These are phyloP conservation scores for Acanthisitta chloris DNA, from an alignment of 2,113 vertebrate species.

Conservation along the genomic window DNA sequence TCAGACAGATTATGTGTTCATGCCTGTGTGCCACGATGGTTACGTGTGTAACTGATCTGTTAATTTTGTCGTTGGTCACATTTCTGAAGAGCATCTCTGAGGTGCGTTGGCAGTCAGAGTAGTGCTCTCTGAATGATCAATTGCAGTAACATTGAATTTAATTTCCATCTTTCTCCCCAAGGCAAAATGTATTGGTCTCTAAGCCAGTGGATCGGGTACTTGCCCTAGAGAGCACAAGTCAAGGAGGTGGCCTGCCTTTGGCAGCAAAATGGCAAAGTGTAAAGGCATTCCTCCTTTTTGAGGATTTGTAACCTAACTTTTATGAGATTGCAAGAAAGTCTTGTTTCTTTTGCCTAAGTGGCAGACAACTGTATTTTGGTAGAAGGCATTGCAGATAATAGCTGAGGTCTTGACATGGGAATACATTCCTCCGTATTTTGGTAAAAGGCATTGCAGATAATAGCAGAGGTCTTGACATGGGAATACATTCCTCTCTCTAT, in stretches of 20 bases:
- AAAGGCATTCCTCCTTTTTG: not conserved
- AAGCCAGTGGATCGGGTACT: not conserved
- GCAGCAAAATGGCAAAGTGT: not conserved
- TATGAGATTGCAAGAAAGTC: not conserved
- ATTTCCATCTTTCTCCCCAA: not conserved
- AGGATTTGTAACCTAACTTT: not conserved
- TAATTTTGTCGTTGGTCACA: not conserved
- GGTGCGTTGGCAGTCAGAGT: not conserved
- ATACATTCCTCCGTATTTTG: not conserved
- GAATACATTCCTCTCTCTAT: not conserved
- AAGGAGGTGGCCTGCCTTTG: not conserved
- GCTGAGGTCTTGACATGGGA: not conserved
- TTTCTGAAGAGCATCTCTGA: not conserved
- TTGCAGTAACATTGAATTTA: rapidly evolving
- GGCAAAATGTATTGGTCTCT: not conserved
- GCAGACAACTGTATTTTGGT: not conserved
- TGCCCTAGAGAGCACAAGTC: not conserved
- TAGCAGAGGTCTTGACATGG: not conserved
- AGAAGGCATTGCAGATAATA: not conserved
- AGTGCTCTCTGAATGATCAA: not conserved
- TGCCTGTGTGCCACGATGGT: not conserved
- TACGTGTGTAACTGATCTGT: rapidly evolving
- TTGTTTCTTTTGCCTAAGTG: not conserved
- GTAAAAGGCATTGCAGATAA: not conserved
- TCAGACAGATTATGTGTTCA: not conserved